These are phyloP conservation scores for Neostethus bicornis DNA, from an alignment of 2,797 vertebrate genomes.

Conservation along the genomic window DNA sequence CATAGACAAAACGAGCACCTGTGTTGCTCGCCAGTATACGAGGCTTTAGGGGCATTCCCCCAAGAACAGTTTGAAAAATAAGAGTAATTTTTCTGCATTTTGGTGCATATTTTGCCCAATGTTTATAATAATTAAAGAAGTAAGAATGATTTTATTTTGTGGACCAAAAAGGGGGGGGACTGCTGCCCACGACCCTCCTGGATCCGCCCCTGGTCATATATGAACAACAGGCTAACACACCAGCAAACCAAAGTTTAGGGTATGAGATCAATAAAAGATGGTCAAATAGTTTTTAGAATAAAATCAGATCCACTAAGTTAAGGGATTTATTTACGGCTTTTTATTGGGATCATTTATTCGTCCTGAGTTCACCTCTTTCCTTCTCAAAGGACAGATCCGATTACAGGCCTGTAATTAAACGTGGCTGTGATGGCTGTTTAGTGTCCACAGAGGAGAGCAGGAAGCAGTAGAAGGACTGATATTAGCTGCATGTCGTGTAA, in stretches of 20 bases:
- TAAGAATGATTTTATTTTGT: too few species aligned
- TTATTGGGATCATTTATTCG: constrained; percentile 50
- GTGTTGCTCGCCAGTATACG: too few species aligned
- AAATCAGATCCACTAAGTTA: constrained; percentile 17
- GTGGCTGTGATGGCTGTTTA: constrained; percentile 48
- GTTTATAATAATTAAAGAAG: too few species aligned
- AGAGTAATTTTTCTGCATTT: too few species aligned
- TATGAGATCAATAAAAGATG: constrained; percentile 6
- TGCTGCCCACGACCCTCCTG: too few species aligned
- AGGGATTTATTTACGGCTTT: constrained; percentile 46
- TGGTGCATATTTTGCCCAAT: too few species aligned
- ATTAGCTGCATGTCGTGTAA: constrained; percentile 41
- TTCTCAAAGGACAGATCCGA: constrained; percentile 50
- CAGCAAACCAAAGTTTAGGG: background rate
- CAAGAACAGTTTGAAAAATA: too few species aligned
- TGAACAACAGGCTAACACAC: background rate
- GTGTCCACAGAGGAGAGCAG: constrained; percentile 47
- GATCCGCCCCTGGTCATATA: too few species aligned
- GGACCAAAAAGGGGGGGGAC: too few species aligned
- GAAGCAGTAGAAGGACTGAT: constrained; percentile 64
- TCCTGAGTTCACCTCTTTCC: constrained; percentile 35
- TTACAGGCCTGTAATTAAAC: constrained; percentile 69
- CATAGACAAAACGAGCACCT: too few species aligned
- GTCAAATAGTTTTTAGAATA: constrained; percentile 23
- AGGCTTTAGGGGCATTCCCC: too few species aligned